These are phyloP conservation scores for Taeniopygia guttata DNA, from an alignment of 2,797 vertebrate genomes.

Conservation along the genomic window DNA sequence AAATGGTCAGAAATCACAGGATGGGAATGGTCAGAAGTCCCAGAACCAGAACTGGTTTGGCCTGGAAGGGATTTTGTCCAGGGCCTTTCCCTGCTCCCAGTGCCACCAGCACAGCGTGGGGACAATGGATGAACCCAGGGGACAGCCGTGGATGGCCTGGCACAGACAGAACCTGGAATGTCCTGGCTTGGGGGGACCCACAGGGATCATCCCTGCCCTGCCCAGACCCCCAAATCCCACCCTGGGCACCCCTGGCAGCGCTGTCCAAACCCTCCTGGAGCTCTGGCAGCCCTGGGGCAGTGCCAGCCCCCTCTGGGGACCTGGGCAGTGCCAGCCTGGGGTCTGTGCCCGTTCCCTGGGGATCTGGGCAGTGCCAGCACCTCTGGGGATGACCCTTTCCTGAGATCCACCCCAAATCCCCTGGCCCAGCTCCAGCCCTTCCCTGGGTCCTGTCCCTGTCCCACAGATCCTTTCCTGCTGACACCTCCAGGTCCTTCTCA, in stretches of 20 bases:
- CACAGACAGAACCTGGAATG: background rate
- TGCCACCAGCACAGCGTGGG: rapidly evolving
- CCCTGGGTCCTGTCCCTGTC: background rate
- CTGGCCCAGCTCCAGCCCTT: background rate
- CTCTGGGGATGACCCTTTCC: background rate
- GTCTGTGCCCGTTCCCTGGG: too few relatives aligned
- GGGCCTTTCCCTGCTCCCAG: background rate
- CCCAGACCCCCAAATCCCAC: too few relatives aligned
- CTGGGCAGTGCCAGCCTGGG: background rate
- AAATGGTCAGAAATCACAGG: too few relatives aligned
- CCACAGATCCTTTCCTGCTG: background rate
- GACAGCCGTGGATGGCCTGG: background rate
- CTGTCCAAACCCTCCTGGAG: background rate
- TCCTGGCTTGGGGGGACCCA: background rate
- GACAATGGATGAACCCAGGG: rapidly evolving
- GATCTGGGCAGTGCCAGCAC: background rate
- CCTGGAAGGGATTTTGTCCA: background rate
- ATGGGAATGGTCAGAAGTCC: too few relatives aligned
- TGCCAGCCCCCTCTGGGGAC: background rate
- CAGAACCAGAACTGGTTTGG: too few relatives aligned
- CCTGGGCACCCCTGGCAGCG: background rate
- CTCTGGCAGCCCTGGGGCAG: too few relatives aligned
- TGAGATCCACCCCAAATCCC: background rate
- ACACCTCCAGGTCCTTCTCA: background rate
- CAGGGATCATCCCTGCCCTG: background rate